Base-by-base conservation (phyloP, 1,140 invertebrate genomes). In the Nautilus pompilius region DNA sequence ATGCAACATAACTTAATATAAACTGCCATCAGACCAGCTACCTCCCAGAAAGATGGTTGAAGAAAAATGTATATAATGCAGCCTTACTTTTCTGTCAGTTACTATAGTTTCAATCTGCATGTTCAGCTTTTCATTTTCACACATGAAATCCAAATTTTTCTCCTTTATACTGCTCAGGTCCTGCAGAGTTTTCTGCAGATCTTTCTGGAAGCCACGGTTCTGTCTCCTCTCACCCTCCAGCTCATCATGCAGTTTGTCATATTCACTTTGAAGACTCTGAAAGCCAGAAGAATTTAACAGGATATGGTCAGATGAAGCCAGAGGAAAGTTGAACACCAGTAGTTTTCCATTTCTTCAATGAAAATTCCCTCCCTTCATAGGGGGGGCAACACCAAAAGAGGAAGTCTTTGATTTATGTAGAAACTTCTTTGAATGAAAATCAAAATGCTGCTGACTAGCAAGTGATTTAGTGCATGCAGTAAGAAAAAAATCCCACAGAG, bases 241-340 rank as follows among this genome's bases (percentile, higher is more conserved):
- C 62, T 84, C 72, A 71, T 87, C 86, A 75, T 87, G 83, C 10
- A 84, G 63, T 71, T 82, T 80, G 54, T 86, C 85, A 72, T 84
- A 84, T 67, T 86, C 85, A 17, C 65, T 68, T 71, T 87, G 86
- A 34, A 87, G 80, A 33, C 76, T 80, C 85, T 87, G 68, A 20
- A 66, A 57, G 4, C 58, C 13, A 53, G 41, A 41, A 15, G n/a
- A 41, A 15, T n/a, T 15, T n/a, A 41, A 41, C 13, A 41, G n/a
- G n/a, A 41, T 1, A 41, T 10, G 36, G 36, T 41, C 36, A 41
- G n/a, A n/a, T n/a, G n/a, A n/a, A n/a, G n/a, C n/a, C n/a, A n/a
- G n/a, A n/a, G n/a, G n/a, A n/a, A n/a, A n/a, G n/a, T n/a, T n/a
- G n/a, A n/a, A n/a, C n/a, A n/a, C n/a, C n/a, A n/a, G n/a, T n/a